A percentile compares a stretch with the other conserved stretches of the same genome.
These are phyloP conservation scores for Pachydiplax longipennis DNA, from an alignment of 2,888 invertebrate species.

Conservation along the genomic window DNA sequence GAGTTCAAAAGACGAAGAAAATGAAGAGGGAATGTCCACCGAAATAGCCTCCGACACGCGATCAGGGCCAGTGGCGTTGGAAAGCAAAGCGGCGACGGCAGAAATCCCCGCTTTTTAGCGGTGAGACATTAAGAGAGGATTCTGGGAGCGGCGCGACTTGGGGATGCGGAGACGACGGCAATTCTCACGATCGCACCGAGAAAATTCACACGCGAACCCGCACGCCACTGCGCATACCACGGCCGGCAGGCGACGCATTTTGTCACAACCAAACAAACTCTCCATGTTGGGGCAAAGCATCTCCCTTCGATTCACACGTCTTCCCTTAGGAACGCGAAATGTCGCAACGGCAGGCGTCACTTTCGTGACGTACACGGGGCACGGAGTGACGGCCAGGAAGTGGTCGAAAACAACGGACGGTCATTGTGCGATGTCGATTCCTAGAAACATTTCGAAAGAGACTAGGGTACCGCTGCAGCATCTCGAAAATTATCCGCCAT, in stretches of 20 bases:
- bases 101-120: neutral
- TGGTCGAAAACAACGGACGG: neutral
- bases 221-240: neutral
- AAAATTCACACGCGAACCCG: neutral
- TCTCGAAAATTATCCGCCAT: too few relatives aligned
- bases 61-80: too few relatives aligned
- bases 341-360: neutral
- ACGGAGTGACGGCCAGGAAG: neutral
- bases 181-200: conserved; percentile 19
- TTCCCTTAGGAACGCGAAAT: neutral
- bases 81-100: neutral
- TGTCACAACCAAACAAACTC: neutral
- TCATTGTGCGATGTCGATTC: neutral
- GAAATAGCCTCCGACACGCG: too few relatives aligned
- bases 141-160: neutral
- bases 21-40: too few relatives aligned
- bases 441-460: too few relatives aligned
- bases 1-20: too few relatives aligned
- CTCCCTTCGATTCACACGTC: neutral
- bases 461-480: too few relatives aligned
- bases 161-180: neutral
- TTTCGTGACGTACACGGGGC: neutral
- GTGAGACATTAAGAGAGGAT: neutral
- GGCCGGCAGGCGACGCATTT: neutral
- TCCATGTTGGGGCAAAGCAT: neutral